Evolutionary conservation across 2,888 invertebrate genomes (phyloP).

Genomic region (Linnaemya vulpina): DNA sequence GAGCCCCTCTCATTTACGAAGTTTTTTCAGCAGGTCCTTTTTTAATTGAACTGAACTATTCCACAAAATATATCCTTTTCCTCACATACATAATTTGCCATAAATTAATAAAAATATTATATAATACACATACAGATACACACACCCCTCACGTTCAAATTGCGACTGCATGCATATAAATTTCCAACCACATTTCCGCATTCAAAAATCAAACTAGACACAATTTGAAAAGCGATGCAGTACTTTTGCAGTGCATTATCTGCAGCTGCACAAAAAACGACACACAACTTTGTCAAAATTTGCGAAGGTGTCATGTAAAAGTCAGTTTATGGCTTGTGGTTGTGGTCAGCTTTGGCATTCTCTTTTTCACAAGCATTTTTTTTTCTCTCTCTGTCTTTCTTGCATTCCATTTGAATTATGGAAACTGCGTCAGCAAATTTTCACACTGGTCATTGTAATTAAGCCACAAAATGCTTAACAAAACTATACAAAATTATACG

Average conservation of each 20-base stretch:
- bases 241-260: slow-evolving; percentile 1
- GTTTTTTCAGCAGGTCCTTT: too few relatives aligned
- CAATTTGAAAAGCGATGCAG: slow-evolving; percentile 29
- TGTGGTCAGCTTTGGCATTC: slow-evolving; percentile 66
- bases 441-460: slow-evolving; percentile 67
- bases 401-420: slow-evolving; percentile 33
- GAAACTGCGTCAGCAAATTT: slow-evolving; percentile 67
- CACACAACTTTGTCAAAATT: slow-evolving; percentile 60
- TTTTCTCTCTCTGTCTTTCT: background rate
- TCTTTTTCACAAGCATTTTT: slow-evolving; percentile 17
- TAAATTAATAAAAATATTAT: too few relatives aligned
- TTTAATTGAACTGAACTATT: too few relatives aligned
- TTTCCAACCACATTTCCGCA: slow-evolving; percentile 61
- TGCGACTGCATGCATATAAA: background rate
- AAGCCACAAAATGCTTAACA: slow-evolving; percentile 68
- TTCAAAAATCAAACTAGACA: slow-evolving; percentile 50
- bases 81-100: too few relatives aligned
- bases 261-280: slow-evolving; percentile 42
- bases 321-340: slow-evolving; percentile 73
- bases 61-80: too few relatives aligned
- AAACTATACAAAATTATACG: slow-evolving; percentile 46
- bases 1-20: too few relatives aligned
- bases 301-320: slow-evolving; percentile 73
- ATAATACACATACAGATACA: too few relatives aligned
- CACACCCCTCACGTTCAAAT: too few relatives aligned